Base-by-base conservation (phyloP, 2,797 vertebrate species). In the Staurois parvus region DNA sequence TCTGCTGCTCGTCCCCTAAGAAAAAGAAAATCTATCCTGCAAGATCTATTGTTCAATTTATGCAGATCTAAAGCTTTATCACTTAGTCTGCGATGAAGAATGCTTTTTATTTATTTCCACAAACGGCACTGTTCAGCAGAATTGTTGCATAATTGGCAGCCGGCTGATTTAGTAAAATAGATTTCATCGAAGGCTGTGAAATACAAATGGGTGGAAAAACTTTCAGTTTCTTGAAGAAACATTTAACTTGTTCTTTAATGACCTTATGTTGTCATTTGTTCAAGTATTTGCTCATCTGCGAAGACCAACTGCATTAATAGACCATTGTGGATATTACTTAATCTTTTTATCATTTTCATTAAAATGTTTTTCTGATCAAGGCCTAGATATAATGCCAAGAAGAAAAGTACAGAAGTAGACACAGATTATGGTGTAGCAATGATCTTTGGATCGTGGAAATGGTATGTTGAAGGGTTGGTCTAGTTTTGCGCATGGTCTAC, bases 31-130 rank as follows among this genome's bases (percentile, higher is more conserved):
- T 48, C 73, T 68, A 56, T 76, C 32, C 17, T 48, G 28, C 29
- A 17, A 68, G 29, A 76, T 76, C 62, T 62, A 62, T 72, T 59
- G 62, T 64, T 66, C 52, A 32, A 64, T 67, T 67, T 56, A 56
- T 68, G 83, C 48, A 72, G 82, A 69, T 26, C n/a, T 69, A 59
- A 26, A 77, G 64, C 62, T 83, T 76, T 52, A 76, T 76, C 42
- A 70, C 75, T 84, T 84, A 62, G 75, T 72, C 67, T 11, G 32
- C 40, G 83, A 66, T 67, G 72, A 84, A 70, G n/a, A 48, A 72
- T 72, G 82, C 40, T 29, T 84, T 84, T 84, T 84, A 78, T 76
- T 84, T 84, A 76, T 77, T 72, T n/a, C 52, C 24, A 26, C 21
- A 2, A 75, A 84, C 28, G 29, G 30, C 73, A 13, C 10, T 45